phyloP scores from a whole-genome alignment of 2,113 vertebrate genomes.

The Benitochromis conjunctus region DNA sequence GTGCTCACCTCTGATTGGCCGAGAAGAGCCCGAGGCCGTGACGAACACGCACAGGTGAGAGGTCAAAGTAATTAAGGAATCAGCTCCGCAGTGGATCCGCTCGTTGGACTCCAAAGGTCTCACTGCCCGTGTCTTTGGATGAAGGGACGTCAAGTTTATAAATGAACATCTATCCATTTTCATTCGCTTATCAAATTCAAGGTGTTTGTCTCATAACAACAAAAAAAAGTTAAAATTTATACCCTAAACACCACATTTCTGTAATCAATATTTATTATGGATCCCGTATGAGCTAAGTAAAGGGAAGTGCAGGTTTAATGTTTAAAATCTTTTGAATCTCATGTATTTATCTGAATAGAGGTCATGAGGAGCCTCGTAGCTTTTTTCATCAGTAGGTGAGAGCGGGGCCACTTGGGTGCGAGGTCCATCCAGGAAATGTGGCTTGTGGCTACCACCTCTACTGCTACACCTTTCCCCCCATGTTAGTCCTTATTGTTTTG shows the following conservation, averaged over 20 bases:
- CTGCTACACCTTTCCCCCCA: not conserved
- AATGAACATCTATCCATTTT: not conserved
- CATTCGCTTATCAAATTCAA: not conserved
- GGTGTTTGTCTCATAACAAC: not conserved
- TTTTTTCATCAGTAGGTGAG: not conserved
- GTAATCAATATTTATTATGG: not conserved
- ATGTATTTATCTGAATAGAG: too few relatives aligned
- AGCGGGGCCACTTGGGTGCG: not conserved
- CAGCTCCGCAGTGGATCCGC: fast-evolving
- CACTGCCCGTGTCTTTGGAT: not conserved
- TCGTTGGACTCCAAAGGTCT: too few relatives aligned
- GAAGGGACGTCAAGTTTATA: not conserved
- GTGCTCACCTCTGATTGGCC: constrained; percentile 3
- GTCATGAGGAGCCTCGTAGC: not conserved
- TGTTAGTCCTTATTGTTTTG: not conserved
- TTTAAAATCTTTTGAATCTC: too few relatives aligned
- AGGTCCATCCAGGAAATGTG: not conserved
- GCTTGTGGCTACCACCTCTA: not conserved
- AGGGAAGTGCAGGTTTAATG: not conserved
- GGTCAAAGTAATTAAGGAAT: not conserved
- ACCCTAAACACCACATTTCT: not conserved
- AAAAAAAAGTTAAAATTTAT: not conserved
- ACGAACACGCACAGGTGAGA: not conserved
- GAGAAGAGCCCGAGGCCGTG: not conserved
- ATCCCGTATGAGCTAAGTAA: not conserved